A percentile compares a stretch with the other conserved stretches of the same genome.
Evolutionary conservation across 1,140 invertebrate genomes (phyloP).

Genomic region (Drosophila kikkawai): DNA sequence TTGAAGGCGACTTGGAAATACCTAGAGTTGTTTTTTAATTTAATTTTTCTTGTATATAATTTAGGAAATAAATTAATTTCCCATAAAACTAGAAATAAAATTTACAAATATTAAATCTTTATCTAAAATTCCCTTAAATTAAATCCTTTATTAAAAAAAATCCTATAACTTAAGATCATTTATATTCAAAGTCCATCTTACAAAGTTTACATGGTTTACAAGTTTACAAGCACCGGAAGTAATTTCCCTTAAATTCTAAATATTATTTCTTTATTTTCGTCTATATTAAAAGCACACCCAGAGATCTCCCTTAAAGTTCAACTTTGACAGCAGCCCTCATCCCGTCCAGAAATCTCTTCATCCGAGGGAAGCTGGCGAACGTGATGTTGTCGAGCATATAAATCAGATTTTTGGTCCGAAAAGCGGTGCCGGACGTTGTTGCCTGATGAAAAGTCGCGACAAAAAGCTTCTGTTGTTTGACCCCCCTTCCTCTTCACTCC

Average conservation of each 20-base stretch:
- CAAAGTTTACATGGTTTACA: background rate
- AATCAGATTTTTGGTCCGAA: conserved; percentile 73
- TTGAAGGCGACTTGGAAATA: conserved; percentile 7
- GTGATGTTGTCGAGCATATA: conserved; percentile 78
- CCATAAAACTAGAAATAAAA: background rate
- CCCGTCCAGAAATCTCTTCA: conserved; percentile 38
- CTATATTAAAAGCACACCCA: conserved; percentile 5
- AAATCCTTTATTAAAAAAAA: background rate
- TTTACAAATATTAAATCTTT: too few relatives aligned
- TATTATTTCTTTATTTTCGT: conserved; percentile 70
- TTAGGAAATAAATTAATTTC: background rate
- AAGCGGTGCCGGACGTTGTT: conserved; percentile 49
- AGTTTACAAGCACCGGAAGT: conserved; percentile 1
- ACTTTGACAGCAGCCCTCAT: conserved; percentile 29
- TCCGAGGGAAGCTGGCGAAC: conserved; percentile 42
- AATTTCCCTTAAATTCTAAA: conserved; percentile 27
- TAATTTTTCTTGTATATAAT: background rate
- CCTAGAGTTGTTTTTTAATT: background rate
- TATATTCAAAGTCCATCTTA: background rate
- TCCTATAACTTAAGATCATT: background rate
- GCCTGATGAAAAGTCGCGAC: conserved; percentile 75
- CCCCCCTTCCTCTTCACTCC: background rate
- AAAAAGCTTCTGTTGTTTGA: conserved; percentile 66
- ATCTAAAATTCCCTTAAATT: background rate
- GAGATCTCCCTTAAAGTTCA: conserved; percentile 34